Evolutionary conservation across 2,888 invertebrate genomes (phyloP).

Genomic region (Athrips mouffetella): DNA sequence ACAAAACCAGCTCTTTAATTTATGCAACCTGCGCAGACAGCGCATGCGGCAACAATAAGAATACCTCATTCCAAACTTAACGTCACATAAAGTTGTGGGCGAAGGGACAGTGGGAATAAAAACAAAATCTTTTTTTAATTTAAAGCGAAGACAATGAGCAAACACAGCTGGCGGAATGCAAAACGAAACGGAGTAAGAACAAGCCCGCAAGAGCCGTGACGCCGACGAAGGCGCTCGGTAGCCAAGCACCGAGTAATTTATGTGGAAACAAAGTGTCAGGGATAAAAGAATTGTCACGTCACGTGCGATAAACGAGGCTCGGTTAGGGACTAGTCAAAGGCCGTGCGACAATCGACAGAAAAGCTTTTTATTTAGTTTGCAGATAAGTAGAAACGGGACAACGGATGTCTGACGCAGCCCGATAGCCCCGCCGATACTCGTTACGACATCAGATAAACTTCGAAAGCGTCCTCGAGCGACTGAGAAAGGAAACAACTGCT

Average conservation of each 20-base stretch:
- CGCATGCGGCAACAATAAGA: conserved; percentile 59
- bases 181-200: conserved; percentile 60
- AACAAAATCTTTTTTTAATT: conserved; percentile 67
- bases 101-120: conserved; percentile 63
- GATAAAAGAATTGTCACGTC: conserved; percentile 65
- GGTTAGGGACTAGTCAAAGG: conserved; percentile 36
- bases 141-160: conserved; percentile 73
- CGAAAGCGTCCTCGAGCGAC: conserved; percentile 41
- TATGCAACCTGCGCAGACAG: conserved; percentile 67
- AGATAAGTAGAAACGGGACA: conserved; percentile 48
- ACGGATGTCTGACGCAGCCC: conserved; percentile 49
- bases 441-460: conserved; percentile 65
- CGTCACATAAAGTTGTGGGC: conserved; percentile 75
- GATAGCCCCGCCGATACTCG: conserved; percentile 51
- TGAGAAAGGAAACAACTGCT: conserved; percentile 53
- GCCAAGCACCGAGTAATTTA: conserved; percentile 62
- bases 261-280: conserved; percentile 61
- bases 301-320: conserved; percentile 57
- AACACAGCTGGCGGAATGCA: conserved; percentile 75
- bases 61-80: conserved; percentile 73
- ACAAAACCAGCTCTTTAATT: conserved; percentile 57
- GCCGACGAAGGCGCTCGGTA: conserved; percentile 53
- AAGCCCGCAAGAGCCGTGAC: conserved; percentile 52
- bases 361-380: conserved; percentile 52
- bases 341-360: conserved; percentile 38